A percentile compares a stretch with the other conserved stretches of the same genome.
Conservation (phyloP, 2,797 vertebrate species). For the Sphaeramia orbicularis region DNA sequence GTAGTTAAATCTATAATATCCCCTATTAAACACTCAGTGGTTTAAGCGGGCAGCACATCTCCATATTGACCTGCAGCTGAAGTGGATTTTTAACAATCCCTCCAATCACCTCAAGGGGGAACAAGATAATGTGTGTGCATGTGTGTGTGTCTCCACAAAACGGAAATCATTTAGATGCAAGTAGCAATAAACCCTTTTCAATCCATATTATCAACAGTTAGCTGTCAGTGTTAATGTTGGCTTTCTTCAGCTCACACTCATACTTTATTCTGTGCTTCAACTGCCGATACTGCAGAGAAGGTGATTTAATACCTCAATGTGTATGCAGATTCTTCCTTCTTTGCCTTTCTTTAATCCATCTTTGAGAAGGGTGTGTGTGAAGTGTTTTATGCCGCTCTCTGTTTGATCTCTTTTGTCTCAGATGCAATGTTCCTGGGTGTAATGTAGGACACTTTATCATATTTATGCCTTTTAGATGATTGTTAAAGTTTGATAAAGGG, state of each 20-base stretch:
- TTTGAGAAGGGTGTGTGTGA: constrained; percentile 1
- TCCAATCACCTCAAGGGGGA: constrained; percentile 12
- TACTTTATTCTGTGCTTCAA: neutral
- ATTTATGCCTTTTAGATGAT: neutral
- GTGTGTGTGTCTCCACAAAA: neutral
- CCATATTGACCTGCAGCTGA: constrained; percentile 19
- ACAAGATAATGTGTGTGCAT: neutral
- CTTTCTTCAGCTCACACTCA: neutral
- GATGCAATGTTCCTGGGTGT: neutral
- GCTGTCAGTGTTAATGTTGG: neutral
- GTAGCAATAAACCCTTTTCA: neutral
- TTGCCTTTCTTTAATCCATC: neutral
- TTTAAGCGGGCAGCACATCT: constrained; percentile 28
- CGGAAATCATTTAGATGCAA: constrained; percentile 10
- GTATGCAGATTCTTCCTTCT: neutral
- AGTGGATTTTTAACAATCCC: constrained; percentile 22
- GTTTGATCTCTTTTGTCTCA: neutral
- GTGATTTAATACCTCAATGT: neutral
- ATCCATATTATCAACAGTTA: neutral
- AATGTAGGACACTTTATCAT: neutral
- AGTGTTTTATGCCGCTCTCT: neutral
- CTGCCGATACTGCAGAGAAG: neutral
- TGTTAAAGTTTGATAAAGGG: constrained; percentile 6
- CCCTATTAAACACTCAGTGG: constrained; percentile 32
- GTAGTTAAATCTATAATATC: constrained; percentile 44